Conservation (phyloP, 1,140 invertebrate genomes). For the Spodoptera litura region DNA sequence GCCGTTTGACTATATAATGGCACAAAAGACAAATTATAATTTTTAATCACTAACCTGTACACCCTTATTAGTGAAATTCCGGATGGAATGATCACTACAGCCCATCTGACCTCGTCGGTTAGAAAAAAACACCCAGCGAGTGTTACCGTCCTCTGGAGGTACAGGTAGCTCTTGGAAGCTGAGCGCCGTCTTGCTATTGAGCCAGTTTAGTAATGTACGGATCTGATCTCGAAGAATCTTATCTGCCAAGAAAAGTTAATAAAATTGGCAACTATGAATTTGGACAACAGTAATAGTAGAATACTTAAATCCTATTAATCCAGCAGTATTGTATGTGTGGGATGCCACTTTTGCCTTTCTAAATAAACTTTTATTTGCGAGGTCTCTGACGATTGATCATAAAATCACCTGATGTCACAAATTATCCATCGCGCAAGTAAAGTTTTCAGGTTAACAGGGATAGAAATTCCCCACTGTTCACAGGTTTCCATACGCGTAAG, state of each 20-base stretch:
- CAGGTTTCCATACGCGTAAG: too few species aligned
- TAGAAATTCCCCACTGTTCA: too few species aligned
- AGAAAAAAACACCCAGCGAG: conserved; percentile 75
- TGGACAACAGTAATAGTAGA: too few species aligned
- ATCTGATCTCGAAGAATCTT: conserved; percentile 72
- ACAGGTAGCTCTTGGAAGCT: conserved; percentile 66
- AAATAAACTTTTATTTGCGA: too few species aligned
- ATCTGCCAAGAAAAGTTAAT: conserved; percentile 54
- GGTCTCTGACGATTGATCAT: too few species aligned
- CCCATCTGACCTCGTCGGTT: conserved; percentile 67
- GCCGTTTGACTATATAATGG: too few species aligned
- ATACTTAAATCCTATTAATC: too few species aligned
- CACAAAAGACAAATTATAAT: conserved; percentile 17
- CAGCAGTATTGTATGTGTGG: too few species aligned
- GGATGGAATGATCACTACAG: conserved; percentile 64
- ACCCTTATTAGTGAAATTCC: conserved; percentile 67
- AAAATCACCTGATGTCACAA: too few species aligned
- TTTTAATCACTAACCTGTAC: conserved; percentile 76
- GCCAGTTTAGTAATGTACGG: conserved; percentile 58
- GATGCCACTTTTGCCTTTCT: too few species aligned
- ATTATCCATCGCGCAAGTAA: too few species aligned
- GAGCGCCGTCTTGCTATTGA: conserved; percentile 60
- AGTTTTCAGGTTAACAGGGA: too few species aligned
- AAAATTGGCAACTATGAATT: not conserved
- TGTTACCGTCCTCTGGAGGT: conserved; percentile 62